Evolutionary conservation across 35 echinoderm and acorn worm genomes (phyloP).

Genomic region (Anneissia japonica): DNA sequence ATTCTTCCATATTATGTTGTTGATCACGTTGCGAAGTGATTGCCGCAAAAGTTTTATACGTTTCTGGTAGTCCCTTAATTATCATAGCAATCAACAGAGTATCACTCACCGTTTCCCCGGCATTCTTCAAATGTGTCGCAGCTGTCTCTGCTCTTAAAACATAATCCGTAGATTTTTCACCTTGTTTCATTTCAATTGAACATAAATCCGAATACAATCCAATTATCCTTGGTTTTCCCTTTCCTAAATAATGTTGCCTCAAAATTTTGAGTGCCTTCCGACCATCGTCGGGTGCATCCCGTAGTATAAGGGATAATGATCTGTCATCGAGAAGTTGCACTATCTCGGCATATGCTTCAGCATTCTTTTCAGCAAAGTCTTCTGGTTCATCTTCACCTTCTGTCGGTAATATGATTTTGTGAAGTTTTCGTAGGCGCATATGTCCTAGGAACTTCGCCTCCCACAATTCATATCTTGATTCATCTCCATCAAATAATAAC

Average conservation of each 20-base stretch:
- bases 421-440: background rate
- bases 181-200: background rate
- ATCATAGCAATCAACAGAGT: constrained; percentile 18
- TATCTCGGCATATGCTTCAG: constrained; percentile 1
- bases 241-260: constrained; percentile 4
- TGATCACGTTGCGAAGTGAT: constrained; percentile 26
- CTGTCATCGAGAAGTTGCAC: constrained; percentile 5
- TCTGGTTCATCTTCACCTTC: background rate
- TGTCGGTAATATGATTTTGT: background rate
- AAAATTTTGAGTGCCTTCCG: constrained; percentile 2
- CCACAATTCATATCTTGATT: constrained; percentile 13
- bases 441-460: constrained; percentile 13
- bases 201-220: constrained; percentile 23
- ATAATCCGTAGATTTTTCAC: constrained; percentile 18
- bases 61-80: constrained; percentile 6
- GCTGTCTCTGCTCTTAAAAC: constrained; percentile 24
- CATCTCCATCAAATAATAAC: constrained; percentile 7
- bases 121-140: constrained; percentile 20
- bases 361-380: constrained; percentile 1
- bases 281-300: constrained; percentile 7
- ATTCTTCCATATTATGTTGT: background rate
- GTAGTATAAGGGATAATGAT: constrained; percentile 1
- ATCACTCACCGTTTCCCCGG: constrained; percentile 29
- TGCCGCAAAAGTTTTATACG: constrained; percentile 16
- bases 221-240: background rate